Base-by-base conservation (phyloP, 2,113 vertebrate species). In the Lates calcarifer region DNA sequence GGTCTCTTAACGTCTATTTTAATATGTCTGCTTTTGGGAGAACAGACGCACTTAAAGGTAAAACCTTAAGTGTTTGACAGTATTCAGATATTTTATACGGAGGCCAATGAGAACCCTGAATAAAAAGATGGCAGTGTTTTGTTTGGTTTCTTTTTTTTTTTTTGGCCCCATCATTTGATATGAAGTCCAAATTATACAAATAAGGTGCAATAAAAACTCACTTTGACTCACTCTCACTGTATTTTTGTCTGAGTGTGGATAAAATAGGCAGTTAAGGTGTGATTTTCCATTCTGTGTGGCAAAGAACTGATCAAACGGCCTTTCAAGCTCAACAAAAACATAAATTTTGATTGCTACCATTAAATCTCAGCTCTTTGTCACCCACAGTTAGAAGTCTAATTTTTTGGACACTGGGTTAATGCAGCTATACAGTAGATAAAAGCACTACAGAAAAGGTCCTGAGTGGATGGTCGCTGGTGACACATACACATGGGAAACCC, bases 381-480 rank as follows among this genome's bases (percentile, higher is more conserved):
- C 39, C 53, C 31, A 78, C 64, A 74, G 49, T 37, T 55, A 53
- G 4, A 13, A 31, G 41, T 71, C 60, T 0, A 33, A 51, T 37
- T 18, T 45, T 67, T 62, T 39, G 35, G 64, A 75, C 5, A 62
- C 75, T 82, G 71, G 78, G 37, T 77, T 47, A 28, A 66, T 61
- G 57, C 74, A 77, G 66, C 62, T 62, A 24, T 74, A 74, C 82
- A 81, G 84, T 72, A 71, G 69, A 81, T 66, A 77, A 77, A 77
- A 84, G 61, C 82, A 70, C 75, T 71, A 65, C 58, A 85, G 61
- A 78, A 79, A 81, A 89, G 61, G 57, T 88, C 86, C 91, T 90
- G 89, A 90, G 87, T 81, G 77, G 81, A 88, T 74, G 83, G 76
- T 72, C 75, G 77, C 88, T 84, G 87, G 87, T 87, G 83, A 88